Conservation (phyloP, 2,888 invertebrate species). For the Drosophila tanythrix region DNA sequence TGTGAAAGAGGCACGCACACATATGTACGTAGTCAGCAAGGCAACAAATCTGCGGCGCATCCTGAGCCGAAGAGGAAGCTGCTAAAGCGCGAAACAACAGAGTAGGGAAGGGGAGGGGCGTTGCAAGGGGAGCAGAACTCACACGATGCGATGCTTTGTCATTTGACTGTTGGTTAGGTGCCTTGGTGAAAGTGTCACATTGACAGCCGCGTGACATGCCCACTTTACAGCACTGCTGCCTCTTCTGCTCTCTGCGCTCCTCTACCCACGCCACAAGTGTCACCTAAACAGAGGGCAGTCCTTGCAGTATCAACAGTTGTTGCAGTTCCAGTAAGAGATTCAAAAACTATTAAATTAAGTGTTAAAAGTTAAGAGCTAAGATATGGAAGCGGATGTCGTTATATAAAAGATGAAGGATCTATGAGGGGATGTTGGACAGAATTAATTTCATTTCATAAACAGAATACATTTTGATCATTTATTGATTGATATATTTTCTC, state of each 20-base stretch:
- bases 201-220: constrained; percentile 67
- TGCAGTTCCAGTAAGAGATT: too few species aligned
- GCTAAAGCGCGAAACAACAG: constrained; percentile 48
- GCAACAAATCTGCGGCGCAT: constrained; percentile 20
- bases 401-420: rapidly evolving
- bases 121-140: constrained; percentile 45
- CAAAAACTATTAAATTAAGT: too few species aligned
- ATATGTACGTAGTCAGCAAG: background rate
- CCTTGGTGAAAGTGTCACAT: constrained; percentile 74
- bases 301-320: background rate
- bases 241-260: background rate
- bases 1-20: constrained; percentile 38
- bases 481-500: background rate
- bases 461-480: background rate
- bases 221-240: constrained; percentile 51
- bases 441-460: background rate
- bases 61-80: constrained; percentile 53
- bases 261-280: background rate
- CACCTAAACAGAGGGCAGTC: constrained; percentile 36
- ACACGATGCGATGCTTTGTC: constrained; percentile 49
- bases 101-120: background rate
- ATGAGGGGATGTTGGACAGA: background rate
- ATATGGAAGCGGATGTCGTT: too few species aligned
- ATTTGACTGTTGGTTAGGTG: constrained; percentile 31
- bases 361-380: too few species aligned